phyloP scores from a whole-genome alignment of 2,113 vertebrate species.

The Trichechus manatus region DNA sequence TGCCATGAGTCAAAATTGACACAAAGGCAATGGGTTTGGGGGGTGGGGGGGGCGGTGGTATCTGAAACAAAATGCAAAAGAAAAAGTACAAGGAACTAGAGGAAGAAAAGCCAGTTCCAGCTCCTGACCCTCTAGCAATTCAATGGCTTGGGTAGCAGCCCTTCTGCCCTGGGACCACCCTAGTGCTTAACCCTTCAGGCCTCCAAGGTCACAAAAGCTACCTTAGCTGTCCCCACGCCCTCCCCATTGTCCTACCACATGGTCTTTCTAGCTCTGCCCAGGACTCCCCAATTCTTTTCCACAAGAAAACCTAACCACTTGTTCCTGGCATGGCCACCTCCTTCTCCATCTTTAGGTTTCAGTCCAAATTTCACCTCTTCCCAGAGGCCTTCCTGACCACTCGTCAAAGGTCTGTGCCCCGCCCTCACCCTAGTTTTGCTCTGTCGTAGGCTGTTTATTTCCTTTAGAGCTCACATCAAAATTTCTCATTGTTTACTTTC shows the following conservation, averaged over 20 bases:
- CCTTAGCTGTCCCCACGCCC: rapidly evolving
- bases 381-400: not conserved
- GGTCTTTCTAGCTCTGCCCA: not conserved
- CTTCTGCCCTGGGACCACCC: no score
- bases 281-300: not conserved
- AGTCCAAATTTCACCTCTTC: not conserved
- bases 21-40: no score
- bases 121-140: no score
- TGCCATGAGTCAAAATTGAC: no score
- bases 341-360: not conserved
- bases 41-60: not conserved
- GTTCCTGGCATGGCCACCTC: not conserved
- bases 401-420: no score
- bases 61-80: constrained; percentile 19
- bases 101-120: not conserved
- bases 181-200: not conserved
- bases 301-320: not conserved
- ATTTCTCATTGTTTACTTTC: not conserved
- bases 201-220: no score
- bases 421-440: no score
- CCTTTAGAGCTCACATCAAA: not conserved
- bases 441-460: not conserved
- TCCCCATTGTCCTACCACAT: not conserved
- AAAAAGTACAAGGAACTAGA: not conserved
- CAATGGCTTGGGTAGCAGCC: not conserved